phyloP scores from a whole-genome alignment of 2,888 invertebrate genomes.

The Mesopsocus fuscifrons region DNA sequence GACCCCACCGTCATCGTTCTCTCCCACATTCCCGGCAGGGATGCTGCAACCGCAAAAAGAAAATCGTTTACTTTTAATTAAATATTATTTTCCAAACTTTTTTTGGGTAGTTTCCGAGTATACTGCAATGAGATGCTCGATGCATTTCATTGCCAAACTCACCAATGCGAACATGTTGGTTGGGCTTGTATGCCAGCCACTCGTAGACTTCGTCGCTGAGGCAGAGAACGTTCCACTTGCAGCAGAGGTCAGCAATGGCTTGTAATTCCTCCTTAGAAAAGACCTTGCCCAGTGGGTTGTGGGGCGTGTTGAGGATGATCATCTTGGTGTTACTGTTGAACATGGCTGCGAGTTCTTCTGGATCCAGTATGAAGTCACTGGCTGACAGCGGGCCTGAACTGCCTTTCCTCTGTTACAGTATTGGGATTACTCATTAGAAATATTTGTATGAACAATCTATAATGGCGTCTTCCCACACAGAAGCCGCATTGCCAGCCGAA shows the following conservation, averaged over 20 bases:
- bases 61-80: no score
- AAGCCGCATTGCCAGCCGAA: no score
- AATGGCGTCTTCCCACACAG: constrained; percentile 26
- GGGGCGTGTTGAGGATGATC: constrained; percentile 91
- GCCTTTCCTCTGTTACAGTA: no score
- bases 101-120: no score
- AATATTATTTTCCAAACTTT: no score
- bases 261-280: constrained; percentile 47
- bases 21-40: constrained; percentile 94
- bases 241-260: constrained; percentile 70
- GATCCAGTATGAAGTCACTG: constrained; percentile 78
- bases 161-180: constrained; percentile 82
- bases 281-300: constrained; percentile 94
- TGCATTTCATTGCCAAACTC: no score
- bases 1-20: constrained; percentile 92
- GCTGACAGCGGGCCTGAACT: constrained; percentile 43
- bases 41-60: no score
- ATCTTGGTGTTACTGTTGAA: constrained; percentile 84
- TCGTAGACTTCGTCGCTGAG: constrained; percentile 97
- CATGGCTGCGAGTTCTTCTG: constrained; percentile 51
- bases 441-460: no score
- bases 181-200: constrained; percentile 77
- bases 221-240: constrained; percentile 80
- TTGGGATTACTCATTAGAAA: no score
- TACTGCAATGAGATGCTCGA: no score